phyloP scores from a whole-genome alignment of 2,888 invertebrate species.

The Archips crataeganus region DNA sequence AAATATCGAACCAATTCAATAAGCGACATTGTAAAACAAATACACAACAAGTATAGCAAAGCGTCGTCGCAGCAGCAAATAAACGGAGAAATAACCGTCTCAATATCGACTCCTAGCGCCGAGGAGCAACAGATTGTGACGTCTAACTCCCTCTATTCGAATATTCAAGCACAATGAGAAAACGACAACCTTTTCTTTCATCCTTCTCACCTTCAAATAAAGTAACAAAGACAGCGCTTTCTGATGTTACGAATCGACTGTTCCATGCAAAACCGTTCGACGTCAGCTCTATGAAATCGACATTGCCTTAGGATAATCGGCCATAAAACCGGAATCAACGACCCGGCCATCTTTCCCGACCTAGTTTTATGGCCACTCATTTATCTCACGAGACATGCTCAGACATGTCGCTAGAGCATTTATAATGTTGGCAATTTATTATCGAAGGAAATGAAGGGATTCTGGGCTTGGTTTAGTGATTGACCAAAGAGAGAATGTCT shows the following conservation, averaged over 20 bases:
- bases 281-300: conserved; percentile 43
- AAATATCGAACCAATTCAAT: conserved; percentile 49
- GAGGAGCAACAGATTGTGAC: conserved; percentile 50
- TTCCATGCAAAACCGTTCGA: conserved; percentile 18
- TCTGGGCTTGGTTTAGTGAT: conserved; percentile 12
- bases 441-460: not conserved
- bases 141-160: conserved; percentile 28
- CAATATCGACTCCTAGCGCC: conserved; percentile 53
- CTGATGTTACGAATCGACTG: conserved; percentile 11
- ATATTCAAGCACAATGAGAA: conserved; percentile 12
- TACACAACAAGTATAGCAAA: conserved; percentile 51
- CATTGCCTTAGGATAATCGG: conserved; percentile 44
- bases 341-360: conserved; percentile 47
- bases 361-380: conserved; percentile 57
- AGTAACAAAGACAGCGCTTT: conserved; percentile 17
- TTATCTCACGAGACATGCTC: conserved; percentile 53
- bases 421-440: conserved; percentile 37
- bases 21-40: conserved; percentile 51
- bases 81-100: conserved; percentile 61
- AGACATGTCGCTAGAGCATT: conserved; percentile 34
- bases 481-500: conserved; percentile 8
- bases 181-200: not conserved
- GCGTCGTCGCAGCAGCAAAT: conserved; percentile 51
- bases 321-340: conserved; percentile 56
- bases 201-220: conserved; percentile 11